These are phyloP conservation scores for Aporophyla nigra DNA, from an alignment of 2,888 invertebrate genomes.

Conservation along the genomic window DNA sequence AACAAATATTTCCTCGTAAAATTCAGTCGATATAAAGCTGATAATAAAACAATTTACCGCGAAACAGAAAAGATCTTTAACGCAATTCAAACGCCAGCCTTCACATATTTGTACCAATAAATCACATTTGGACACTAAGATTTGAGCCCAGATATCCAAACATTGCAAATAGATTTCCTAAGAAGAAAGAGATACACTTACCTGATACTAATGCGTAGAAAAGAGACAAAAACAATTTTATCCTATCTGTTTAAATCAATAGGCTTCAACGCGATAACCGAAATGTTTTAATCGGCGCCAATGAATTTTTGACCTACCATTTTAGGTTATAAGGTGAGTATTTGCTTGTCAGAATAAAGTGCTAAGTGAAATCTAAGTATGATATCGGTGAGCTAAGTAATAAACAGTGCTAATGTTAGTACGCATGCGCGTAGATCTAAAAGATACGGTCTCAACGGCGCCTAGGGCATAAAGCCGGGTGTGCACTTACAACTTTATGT, in stretches of 20 bases:
- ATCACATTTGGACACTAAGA: constrained; percentile 63
- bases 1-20: constrained; percentile 47
- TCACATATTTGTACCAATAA: constrained; percentile 65
- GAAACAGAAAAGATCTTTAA: constrained; percentile 54
- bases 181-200: constrained; percentile 55
- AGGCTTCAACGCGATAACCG: constrained; percentile 60
- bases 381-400: constrained; percentile 78
- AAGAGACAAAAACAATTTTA: constrained; percentile 62
- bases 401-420: constrained; percentile 78
- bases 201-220: constrained; percentile 37
- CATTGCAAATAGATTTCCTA: constrained; percentile 60
- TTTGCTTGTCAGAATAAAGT: constrained; percentile 52
- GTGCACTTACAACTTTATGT: constrained; percentile 55
- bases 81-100: constrained; percentile 55
- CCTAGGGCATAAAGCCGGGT: constrained; percentile 69
- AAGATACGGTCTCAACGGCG: constrained; percentile 76
- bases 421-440: constrained; percentile 81
- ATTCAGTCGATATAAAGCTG: constrained; percentile 41
- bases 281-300: constrained; percentile 42
- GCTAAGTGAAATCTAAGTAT: constrained; percentile 72
- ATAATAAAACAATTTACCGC: constrained; percentile 57
- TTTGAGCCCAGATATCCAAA: constrained; percentile 58
- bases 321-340: constrained; percentile 30
- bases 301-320: constrained; percentile 36
- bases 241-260: constrained; percentile 66